Evolutionary conservation across 1,140 invertebrate species (phyloP), one percentile per base, ranked within the genome.

Genomic region (Drosophila baimaii): DNA sequence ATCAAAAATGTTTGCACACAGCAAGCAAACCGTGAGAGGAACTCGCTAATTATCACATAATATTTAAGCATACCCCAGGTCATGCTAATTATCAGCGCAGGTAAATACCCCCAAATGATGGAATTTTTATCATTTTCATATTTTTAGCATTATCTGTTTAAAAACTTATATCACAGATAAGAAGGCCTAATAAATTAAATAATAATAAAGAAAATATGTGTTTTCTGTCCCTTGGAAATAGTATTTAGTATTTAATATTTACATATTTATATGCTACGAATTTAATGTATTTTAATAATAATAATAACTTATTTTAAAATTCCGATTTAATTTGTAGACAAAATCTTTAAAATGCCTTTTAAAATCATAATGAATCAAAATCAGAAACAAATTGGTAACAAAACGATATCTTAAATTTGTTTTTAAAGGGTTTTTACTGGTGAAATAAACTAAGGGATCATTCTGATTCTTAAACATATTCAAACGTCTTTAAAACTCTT

Each of bases 1-100:
- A 23, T 35, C 12, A 4, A 37, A 52, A 59, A 52, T 54, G 27
- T 23, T 33, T 33, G 21, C 47, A 55, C n/a, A 61, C 21, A 29
- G 21, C 44, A 15, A 52, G 29, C 27, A 62, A 62, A 56, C 58
- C 35, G n/a, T 19, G 47, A 56, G 52, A 62, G 21, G 47, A 62
- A 37, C 25, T 17, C 33, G n/a, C 23, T 56, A 62, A 62, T 62
- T 62, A 37, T 55, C 58, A 35, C 47, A 62, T 27, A 62, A 62
- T 62, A 62, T 61, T 55, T 55, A 55, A 23, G 31, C 52, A 55
- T 55, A 55, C 5, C 52, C 52, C 52, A 55, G 52, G 52, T 55
- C 52, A 55, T 55, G 52, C 27, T 55, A 55, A 55, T 55, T 55
- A 55, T 33, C 52, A 55, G 9, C 15, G 51, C 51, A 21, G 51